Evolutionary conservation across 2,797 vertebrate species (phyloP).

Genomic region (Vultur gryphus): DNA sequence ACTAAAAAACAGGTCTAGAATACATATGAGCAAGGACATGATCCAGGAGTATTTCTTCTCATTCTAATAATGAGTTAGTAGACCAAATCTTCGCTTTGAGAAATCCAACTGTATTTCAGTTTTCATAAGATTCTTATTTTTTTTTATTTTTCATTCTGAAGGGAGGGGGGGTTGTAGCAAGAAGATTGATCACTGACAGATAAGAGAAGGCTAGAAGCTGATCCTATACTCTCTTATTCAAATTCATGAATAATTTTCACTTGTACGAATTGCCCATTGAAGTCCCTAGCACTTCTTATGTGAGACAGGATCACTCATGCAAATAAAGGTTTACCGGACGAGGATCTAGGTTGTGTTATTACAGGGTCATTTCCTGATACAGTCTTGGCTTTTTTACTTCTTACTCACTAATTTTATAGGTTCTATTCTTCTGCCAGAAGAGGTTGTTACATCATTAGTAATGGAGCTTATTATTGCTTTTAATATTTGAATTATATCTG

Average conservation of each 20-base stretch:
- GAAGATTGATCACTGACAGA: not conserved
- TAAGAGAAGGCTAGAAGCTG: not conserved
- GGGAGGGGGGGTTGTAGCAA: not conserved
- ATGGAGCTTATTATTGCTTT: slow-evolving; percentile 41
- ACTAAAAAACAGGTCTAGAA: slow-evolving; percentile 2
- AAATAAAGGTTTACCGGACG: not conserved
- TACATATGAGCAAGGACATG: not conserved
- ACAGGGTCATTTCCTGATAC: not conserved
- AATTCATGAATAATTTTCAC: slow-evolving; percentile 52
- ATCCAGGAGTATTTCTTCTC: slow-evolving; percentile 4
- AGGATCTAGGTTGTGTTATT: not conserved
- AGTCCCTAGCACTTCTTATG: not conserved
- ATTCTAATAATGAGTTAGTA: not conserved
- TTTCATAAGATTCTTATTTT: not conserved
- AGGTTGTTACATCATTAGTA: slow-evolving; percentile 46
- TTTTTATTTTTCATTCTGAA: not conserved
- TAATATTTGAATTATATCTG: slow-evolving; percentile 49
- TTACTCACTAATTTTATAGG: slow-evolving; percentile 1
- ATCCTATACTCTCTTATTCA: not conserved
- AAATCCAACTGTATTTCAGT: slow-evolving; percentile 4
- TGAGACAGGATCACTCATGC: slow-evolving; percentile 26
- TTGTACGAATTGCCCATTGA: not conserved
- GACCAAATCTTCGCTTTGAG: not conserved
- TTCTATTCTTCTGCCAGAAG: slow-evolving; percentile 5
- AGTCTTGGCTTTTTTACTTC: slow-evolving; percentile 2